Evolutionary conservation across 2,113 vertebrate genomes (phyloP).

Genomic region (Rhizomys pruinosus): DNA sequence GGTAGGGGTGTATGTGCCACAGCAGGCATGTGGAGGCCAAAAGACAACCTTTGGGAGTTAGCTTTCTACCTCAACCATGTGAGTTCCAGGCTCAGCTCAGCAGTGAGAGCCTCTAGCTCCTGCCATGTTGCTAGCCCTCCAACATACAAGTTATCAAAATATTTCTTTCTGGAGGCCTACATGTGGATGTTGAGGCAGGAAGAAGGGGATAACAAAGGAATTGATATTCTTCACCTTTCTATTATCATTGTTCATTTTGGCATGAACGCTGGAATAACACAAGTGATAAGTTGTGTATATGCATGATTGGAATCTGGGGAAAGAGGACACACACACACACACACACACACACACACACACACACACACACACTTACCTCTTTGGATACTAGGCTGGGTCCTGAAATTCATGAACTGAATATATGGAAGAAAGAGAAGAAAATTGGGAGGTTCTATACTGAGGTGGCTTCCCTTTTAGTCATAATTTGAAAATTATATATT

Average conservation of each 20-base stretch:
- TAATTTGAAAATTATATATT: slow-evolving; percentile 17
- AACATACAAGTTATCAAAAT: neutral
- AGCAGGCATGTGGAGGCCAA: neutral
- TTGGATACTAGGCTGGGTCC: neutral
- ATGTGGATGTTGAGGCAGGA: neutral
- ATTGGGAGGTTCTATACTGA: neutral
- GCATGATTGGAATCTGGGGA: neutral
- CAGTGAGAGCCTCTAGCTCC: neutral
- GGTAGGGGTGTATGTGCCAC: neutral
- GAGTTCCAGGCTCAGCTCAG: neutral
- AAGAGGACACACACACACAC: no score
- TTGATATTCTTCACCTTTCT: neutral
- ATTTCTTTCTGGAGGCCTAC: neutral
- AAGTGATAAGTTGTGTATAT: neutral
- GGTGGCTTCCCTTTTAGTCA: neutral
- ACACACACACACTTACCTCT: no score
- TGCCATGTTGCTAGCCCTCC: neutral
- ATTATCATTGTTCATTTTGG: neutral
- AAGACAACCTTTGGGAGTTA: neutral
- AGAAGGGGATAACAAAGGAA: neutral
- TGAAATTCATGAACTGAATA: neutral
- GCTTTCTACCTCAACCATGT: neutral
- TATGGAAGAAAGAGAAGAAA: neutral
- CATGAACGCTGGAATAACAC: neutral
- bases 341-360: no score